Evolutionary conservation across 1,140 invertebrate genomes (phyloP).

Genomic region (Drosophila kepulauana): DNA sequence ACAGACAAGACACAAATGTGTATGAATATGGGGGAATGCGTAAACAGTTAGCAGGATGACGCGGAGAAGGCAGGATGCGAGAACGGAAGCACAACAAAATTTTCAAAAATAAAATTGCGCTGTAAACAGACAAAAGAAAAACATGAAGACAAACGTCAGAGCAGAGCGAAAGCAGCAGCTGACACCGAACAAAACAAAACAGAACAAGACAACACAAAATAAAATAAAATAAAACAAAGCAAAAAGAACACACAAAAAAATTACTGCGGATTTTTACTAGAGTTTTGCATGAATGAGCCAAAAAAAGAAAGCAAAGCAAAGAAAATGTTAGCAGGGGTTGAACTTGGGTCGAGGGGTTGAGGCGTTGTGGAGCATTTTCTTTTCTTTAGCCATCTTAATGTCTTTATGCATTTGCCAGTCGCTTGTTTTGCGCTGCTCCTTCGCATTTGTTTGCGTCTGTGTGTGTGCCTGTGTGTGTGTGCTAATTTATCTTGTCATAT

Average conservation of each 20-base stretch:
- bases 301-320: neutral
- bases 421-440: conserved; percentile 11
- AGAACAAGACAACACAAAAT: conserved; percentile 31
- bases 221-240: conserved; percentile 12
- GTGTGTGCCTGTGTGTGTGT: neutral
- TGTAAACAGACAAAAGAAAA: conserved; percentile 66
- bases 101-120: conserved; percentile 72
- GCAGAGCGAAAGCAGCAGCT: conserved; percentile 20
- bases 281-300: conserved; percentile 23
- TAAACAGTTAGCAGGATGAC: conserved; percentile 47
- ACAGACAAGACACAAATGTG: conserved; percentile 5
- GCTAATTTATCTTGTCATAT: conserved; percentile 75
- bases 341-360: neutral
- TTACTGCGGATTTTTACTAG: conserved; percentile 20
- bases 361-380: neutral
- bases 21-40: conserved; percentile 55
- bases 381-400: conserved; percentile 18
- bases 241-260: conserved; percentile 12
- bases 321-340: neutral
- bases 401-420: conserved; percentile 32
- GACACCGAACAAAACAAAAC: conserved; percentile 21
- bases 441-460: conserved; percentile 6
- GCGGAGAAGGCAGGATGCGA: neutral
- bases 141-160: conserved; percentile 26
- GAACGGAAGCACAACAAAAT: conserved; percentile 63